Evolutionary conservation across 2,888 invertebrate species (phyloP).

Genomic region (Scelioninae gen. 1): DNA sequence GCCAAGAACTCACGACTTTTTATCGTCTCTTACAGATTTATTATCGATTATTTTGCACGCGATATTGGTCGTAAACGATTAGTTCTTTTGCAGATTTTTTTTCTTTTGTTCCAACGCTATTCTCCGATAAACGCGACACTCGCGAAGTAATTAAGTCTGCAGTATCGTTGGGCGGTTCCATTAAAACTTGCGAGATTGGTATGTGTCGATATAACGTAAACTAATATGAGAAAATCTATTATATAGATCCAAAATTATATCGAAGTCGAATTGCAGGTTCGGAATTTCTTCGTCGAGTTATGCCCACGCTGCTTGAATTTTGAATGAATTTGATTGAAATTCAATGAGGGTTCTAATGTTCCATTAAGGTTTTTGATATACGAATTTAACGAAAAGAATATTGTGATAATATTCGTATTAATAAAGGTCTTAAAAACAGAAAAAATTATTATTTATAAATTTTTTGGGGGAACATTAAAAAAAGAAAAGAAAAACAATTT

Average conservation of each 20-base stretch:
- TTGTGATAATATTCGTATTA: no score
- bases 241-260: conserved; percentile 35
- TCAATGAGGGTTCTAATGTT: conserved; percentile 1
- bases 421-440: no score
- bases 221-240: conserved; percentile 29
- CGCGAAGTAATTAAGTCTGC: conserved; percentile 22
- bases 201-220: conserved; percentile 27
- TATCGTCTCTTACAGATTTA: conserved; percentile 25
- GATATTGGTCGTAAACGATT: conserved; percentile 25
- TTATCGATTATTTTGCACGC: conserved; percentile 29
- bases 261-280: conserved; percentile 30
- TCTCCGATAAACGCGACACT: conserved; percentile 9
- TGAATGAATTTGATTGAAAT: conserved; percentile 13
- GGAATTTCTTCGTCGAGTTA: conserved; percentile 27
- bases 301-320: conserved; percentile 23
- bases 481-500: no score
- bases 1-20: conserved; percentile 16
- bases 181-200: conserved; percentile 36
- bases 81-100: not conserved
- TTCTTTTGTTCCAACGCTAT: not conserved
- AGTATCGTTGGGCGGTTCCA: conserved; percentile 9
- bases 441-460: not conserved
- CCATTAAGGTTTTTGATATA: not conserved
- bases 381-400: no score
- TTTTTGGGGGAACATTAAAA: no score